Percentiles rank a stretch among this genome's conserved stretches.
Evolutionary conservation across 1,140 invertebrate species (phyloP).

Genomic region (Bombus cullumanus): DNA sequence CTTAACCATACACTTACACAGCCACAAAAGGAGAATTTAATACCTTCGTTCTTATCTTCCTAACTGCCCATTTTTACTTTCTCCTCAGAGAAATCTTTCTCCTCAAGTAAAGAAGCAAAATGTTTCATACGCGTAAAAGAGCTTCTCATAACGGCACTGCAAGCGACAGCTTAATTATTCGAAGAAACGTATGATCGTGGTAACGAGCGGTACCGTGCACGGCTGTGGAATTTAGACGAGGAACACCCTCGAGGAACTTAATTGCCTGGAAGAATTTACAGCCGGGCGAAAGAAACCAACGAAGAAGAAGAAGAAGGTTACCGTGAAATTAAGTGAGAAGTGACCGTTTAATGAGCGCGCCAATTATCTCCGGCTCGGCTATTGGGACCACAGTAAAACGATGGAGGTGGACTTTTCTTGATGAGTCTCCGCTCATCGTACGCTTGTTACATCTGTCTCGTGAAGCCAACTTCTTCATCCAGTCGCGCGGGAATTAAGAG

Average conservation of each 20-base stretch:
- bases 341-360: slow-evolving; percentile 54
- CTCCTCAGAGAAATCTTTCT: no score
- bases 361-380: slow-evolving; percentile 64
- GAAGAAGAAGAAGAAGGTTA: slow-evolving; percentile 8
- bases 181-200: background rate
- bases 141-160: no score
- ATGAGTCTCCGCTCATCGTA: background rate
- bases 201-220: background rate
- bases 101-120: no score
- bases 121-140: no score
- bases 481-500: no score
- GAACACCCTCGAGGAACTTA: background rate
- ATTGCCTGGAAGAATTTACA: slow-evolving; percentile 11
- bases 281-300: background rate
- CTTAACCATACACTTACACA: no score
- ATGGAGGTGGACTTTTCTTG: slow-evolving; percentile 55
- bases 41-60: no score
- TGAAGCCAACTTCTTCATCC: background rate
- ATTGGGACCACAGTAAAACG: slow-evolving; percentile 56
- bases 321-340: slow-evolving; percentile 41
- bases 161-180: background rate
- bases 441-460: background rate
- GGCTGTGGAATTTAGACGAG: background rate
- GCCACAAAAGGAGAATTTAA: no score
- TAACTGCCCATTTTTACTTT: no score